phyloP scores from a whole-genome alignment of 2,797 vertebrate species.

The Bovichtus diacanthus region DNA sequence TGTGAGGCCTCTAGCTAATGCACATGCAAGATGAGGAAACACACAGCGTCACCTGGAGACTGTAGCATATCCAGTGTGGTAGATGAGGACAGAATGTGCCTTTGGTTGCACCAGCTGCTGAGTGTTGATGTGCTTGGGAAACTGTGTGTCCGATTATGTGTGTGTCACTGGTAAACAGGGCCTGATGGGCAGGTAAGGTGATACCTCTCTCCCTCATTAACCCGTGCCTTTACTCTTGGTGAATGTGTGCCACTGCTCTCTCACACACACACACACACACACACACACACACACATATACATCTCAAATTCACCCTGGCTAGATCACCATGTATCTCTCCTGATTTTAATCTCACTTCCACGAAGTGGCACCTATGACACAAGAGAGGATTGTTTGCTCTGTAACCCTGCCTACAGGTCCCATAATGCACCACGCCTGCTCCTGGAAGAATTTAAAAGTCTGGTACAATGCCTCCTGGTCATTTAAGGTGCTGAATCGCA shows the following conservation, averaged over 20 bases:
- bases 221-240: slow-evolving; percentile 38
- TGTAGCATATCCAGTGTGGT: slow-evolving; percentile 17
- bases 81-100: slow-evolving; percentile 63
- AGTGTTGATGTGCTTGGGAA: slow-evolving; percentile 34
- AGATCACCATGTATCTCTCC: slow-evolving; percentile 17
- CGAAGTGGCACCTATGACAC: background rate
- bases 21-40: background rate
- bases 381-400: slow-evolving; percentile 6
- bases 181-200: slow-evolving; percentile 66
- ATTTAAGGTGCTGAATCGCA: background rate
- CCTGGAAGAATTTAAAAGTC: slow-evolving; percentile 5
- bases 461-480: background rate
- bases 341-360: slow-evolving; percentile 19
- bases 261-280: slow-evolving; percentile 1
- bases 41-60: background rate
- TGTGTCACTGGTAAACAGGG: slow-evolving; percentile 72
- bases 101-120: slow-evolving; percentile 12
- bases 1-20: slow-evolving; percentile 5
- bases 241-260: slow-evolving; percentile 34
- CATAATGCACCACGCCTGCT: slow-evolving; percentile 34
- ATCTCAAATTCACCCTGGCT: slow-evolving; percentile 8
- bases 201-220: slow-evolving; percentile 39
- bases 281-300: background rate
- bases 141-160: slow-evolving; percentile 24
- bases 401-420: slow-evolving; percentile 22